These are phyloP conservation scores for Formicarius rufipectus DNA, from an alignment of 2,113 vertebrate genomes.

Conservation along the genomic window DNA sequence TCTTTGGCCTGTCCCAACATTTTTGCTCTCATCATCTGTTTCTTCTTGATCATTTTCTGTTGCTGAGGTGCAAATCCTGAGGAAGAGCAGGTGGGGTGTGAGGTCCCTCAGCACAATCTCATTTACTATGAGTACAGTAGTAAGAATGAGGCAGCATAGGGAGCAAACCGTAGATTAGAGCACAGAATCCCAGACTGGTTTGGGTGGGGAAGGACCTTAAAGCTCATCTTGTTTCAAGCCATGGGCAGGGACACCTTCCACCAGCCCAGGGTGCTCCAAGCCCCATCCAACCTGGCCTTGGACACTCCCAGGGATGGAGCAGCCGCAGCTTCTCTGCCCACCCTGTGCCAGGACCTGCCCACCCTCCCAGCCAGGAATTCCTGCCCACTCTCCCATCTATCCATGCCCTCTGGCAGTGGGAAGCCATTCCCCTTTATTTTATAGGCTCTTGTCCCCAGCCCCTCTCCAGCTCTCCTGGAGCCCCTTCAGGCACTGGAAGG, in stretches of 20 bases:
- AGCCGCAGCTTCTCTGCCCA: neutral
- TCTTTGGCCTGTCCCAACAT: accelerated
- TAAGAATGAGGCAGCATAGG: neutral
- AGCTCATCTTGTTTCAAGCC: too few species aligned
- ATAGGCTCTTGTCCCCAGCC: neutral
- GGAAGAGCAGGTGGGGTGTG: accelerated
- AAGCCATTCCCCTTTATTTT: neutral
- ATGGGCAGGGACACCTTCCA: neutral
- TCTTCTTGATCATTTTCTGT: neutral
- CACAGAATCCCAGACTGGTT: neutral
- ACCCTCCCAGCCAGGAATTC: neutral
- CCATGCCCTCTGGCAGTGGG: neutral
- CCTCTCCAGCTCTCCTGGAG: neutral
- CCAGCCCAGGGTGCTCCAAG: neutral
- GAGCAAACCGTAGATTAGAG: neutral
- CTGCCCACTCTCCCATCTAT: neutral
- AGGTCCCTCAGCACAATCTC: neutral
- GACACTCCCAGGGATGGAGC: neutral
- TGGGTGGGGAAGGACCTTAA: neutral
- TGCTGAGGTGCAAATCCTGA: neutral
- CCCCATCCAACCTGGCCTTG: neutral
- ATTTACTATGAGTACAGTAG: neutral
- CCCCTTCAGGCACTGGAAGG: neutral
- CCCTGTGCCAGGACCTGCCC: neutral
- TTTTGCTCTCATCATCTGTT: accelerated